A percentile compares a stretch with the other conserved stretches of the same genome.
These are phyloP conservation scores for Monomorium pharaonis DNA, from an alignment of 1,140 invertebrate genomes.

Conservation along the genomic window DNA sequence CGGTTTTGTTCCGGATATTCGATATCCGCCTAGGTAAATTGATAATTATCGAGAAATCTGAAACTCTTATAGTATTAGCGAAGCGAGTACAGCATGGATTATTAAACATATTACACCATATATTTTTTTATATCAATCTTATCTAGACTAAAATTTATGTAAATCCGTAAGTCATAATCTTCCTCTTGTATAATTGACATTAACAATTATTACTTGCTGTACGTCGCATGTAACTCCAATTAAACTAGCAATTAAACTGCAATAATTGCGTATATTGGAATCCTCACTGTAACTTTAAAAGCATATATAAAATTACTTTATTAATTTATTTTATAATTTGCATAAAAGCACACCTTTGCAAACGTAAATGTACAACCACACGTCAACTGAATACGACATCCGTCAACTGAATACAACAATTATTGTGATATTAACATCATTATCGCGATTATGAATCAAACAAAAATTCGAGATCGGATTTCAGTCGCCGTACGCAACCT, in stretches of 20 bases:
- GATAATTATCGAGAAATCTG: constrained; percentile 26
- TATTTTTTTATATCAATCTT: neutral
- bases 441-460: neutral
- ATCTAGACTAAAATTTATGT: neutral
- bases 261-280: neutral
- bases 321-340: neutral
- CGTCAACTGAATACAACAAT: constrained; percentile 5
- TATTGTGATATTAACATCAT: neutral
- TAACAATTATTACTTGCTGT: neutral
- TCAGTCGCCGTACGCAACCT: neutral
- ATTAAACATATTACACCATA: neutral
- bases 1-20: constrained; percentile 18
- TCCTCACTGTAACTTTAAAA: neutral
- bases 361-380: neutral
- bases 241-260: neutral
- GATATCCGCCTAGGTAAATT: constrained; percentile 23
- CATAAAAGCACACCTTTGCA: neutral
- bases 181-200: neutral
- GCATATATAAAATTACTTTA: neutral
- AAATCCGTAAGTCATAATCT: neutral
- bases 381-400: neutral
- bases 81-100: neutral
- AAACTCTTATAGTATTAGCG: constrained; percentile 17
- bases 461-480: neutral
- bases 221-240: neutral